phyloP scores from a whole-genome alignment of 2,113 vertebrate genomes.

The Pterocles burchelli region DNA sequence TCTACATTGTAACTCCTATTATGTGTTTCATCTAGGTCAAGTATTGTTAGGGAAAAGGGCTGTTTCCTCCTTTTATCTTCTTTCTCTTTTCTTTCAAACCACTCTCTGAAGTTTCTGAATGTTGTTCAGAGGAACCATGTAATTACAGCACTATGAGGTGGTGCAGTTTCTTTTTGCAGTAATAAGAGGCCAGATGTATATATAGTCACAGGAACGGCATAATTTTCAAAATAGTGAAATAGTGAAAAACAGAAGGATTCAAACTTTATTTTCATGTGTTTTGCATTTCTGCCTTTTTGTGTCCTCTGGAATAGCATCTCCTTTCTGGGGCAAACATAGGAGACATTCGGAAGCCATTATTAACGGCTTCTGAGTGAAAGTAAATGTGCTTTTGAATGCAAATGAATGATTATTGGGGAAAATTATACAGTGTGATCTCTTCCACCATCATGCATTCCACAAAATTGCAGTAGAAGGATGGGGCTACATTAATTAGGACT shows the following conservation, averaged over 20 bases:
- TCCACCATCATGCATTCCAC: not conserved
- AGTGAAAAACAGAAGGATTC: not conserved
- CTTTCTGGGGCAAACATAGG: not conserved
- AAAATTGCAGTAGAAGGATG: not conserved
- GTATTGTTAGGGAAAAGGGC: not conserved
- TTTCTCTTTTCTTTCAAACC: not conserved
- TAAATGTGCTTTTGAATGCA: not conserved
- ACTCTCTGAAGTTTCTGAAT: not conserved
- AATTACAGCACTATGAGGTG: not conserved
- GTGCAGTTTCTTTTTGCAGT: not conserved
- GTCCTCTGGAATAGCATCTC: not conserved
- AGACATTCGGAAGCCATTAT: not conserved
- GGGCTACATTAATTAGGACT: not conserved
- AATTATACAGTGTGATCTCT: not conserved
- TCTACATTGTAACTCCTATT: not conserved
- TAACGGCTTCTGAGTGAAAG: not conserved
- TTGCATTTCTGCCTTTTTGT: not conserved
- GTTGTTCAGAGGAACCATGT: not conserved
- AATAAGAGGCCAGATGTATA: not conserved
- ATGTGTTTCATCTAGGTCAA: not conserved
- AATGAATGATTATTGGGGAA: not conserved
- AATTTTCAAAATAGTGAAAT: not conserved
- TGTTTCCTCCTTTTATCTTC: not conserved
- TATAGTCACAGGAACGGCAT: not conserved
- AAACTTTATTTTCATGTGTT: not conserved